A percentile compares a stretch with the other conserved stretches of the same genome.
Conservation (phyloP, 2,888 invertebrate genomes). For the Drosophila putrida region DNA sequence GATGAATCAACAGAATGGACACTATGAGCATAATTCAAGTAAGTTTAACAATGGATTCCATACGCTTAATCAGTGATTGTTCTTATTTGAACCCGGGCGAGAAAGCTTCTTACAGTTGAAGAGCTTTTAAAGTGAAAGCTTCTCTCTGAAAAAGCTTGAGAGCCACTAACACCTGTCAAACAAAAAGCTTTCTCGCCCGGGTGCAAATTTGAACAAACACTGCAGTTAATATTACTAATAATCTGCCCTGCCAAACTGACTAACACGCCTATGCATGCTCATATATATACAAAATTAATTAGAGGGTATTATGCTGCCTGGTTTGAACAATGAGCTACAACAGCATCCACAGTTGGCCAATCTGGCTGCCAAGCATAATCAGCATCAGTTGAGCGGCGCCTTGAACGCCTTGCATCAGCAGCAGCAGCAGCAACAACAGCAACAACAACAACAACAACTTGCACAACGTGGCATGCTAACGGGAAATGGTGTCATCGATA, state of each 20-base stretch:
- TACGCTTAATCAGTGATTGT: neutral
- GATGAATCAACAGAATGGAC: constrained; percentile 90
- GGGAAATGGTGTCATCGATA: constrained; percentile 81
- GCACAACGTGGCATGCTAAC: constrained; percentile 53
- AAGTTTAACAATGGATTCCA: constrained; percentile 79
- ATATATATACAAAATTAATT: constrained; percentile 2
- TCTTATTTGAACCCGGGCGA: too few species aligned
- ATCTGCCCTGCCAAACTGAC: neutral
- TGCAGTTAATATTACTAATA: too few species aligned
- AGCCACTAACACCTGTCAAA: too few species aligned
- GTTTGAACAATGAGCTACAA: constrained; percentile 70
- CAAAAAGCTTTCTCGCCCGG: too few species aligned
- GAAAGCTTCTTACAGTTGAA: too few species aligned
- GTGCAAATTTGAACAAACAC: too few species aligned
- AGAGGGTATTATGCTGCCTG: constrained; percentile 81
- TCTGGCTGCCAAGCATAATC: constrained; percentile 79
- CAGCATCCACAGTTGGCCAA: constrained; percentile 64
- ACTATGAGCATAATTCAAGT: constrained; percentile 89
- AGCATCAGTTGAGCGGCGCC: constrained; percentile 77
- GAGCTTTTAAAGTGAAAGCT: too few species aligned
- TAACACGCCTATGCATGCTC: constrained; percentile 27
- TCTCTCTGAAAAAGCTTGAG: too few species aligned
- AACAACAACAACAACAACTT: constrained; percentile 49
- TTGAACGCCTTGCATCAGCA: constrained; percentile 72
- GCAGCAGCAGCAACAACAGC: constrained; percentile 57